A percentile compares a stretch with the other conserved stretches of the same genome.
Evolutionary conservation across 2,113 vertebrate genomes (phyloP).

Genomic region (human (Homo sapiens)): DNA sequence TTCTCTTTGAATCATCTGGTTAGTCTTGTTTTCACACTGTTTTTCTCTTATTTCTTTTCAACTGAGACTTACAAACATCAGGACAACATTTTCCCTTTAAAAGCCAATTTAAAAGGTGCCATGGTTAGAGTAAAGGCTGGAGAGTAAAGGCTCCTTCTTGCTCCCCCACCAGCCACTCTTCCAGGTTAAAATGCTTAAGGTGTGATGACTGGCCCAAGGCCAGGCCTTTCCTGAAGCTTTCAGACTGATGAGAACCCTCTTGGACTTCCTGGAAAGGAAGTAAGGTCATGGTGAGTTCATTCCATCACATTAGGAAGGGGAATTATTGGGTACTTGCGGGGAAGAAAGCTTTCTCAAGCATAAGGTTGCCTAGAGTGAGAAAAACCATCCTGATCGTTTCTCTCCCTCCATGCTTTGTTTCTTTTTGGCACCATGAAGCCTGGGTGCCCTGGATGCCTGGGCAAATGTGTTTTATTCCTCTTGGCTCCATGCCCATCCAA

Average conservation of each 20-base stretch:
- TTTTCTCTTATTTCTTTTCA: neutral
- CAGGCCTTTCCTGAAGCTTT: neutral
- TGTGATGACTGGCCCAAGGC: neutral
- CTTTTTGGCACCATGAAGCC: neutral
- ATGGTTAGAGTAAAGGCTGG: neutral
- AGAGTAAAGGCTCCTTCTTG: neutral
- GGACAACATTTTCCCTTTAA: neutral
- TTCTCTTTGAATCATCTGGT: neutral
- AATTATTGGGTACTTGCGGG: neutral
- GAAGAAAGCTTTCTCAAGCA: neutral
- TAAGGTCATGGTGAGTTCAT: conserved; percentile 5
- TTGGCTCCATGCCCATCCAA: neutral
- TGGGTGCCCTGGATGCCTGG: neutral
- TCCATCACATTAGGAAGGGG: neutral
- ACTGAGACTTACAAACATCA: neutral
- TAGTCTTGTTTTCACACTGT: neutral
- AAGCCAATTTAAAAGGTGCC: neutral
- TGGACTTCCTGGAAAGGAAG: conserved; percentile 24
- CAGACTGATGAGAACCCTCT: neutral
- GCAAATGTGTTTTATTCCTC: neutral
- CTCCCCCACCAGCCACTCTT: neutral
- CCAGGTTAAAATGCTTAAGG: neutral
- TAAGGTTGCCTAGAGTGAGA: neutral
- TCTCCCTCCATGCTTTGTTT: neutral
- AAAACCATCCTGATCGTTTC: neutral